Evolutionary conservation across 2,797 vertebrate species (phyloP), one percentile per base, ranked within the genome.

Genomic region (Hemitrygon akajei): DNA sequence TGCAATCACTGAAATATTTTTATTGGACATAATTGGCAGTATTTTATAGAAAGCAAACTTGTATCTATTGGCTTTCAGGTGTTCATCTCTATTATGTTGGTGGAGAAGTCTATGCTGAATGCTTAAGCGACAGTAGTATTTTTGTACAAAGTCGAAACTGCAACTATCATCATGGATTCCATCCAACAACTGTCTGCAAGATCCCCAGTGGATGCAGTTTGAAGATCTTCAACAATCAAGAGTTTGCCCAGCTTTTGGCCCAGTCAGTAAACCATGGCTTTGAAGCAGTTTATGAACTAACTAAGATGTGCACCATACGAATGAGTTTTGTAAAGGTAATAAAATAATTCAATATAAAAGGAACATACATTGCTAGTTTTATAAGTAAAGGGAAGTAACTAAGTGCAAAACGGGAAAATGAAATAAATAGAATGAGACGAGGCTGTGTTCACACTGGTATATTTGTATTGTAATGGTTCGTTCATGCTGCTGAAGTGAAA

Each of bases 81-180:
- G 98, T 99, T 94, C 98, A 99, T 93, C 97, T 99, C 79, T 99
- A 99, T 93, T 99, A 99, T 0, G 98, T 99, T 0, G 98, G 98
- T 0, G 98, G 98, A 86, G 98, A 99, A 95, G 98, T 99, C 25
- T 99, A 99, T 0, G 98, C 98, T 0, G 98, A 99, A 60, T 99
- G 98, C 94, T 97, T 99, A 94, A 99, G 98, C 0, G 98, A 99
- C 95, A 99, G 98, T 95, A 99, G 98, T 95, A 99, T 99, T 96
- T 99, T 99, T 93, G 98, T 99, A 95, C 98, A 99, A 95, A 99
- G 98, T 95, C 98, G 98, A 93, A 99, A 99, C 97, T 99, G 98
- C 96, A 99, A 99, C 97, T 99, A 98, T 96, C 98, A 99, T 93
- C 98, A 99, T 0, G 98, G 98, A 9, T 99, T 99, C 95, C 98